These are phyloP conservation scores for Phylloscopus whistleri DNA, from an alignment of 2,113 vertebrate genomes.

Conservation along the genomic window DNA sequence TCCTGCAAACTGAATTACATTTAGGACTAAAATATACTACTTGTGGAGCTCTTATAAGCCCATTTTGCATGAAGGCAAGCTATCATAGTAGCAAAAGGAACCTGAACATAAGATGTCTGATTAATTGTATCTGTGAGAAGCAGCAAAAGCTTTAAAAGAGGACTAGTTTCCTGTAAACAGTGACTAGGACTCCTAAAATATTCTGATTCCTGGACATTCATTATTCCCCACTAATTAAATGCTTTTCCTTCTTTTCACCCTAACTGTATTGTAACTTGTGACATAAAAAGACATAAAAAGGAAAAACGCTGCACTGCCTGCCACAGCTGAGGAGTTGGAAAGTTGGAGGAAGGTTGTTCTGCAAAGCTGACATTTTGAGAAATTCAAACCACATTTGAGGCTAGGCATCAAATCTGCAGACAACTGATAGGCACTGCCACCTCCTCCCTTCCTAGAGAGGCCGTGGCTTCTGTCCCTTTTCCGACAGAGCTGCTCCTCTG, in stretches of 20 bases:
- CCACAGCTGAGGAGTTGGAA: not conserved
- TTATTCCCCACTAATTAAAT: not conserved
- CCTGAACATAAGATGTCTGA: not conserved
- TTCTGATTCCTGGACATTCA: not conserved
- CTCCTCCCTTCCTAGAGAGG: not conserved
- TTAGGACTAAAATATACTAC: not conserved
- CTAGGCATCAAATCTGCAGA: not conserved
- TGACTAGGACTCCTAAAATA: not conserved
- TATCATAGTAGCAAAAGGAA: not conserved
- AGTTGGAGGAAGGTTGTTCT: not conserved
- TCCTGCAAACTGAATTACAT: not conserved
- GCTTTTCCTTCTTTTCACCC: not conserved
- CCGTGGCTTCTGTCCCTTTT: not conserved
- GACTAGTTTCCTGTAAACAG: not conserved
- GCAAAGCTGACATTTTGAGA: not conserved
- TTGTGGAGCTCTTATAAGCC: not conserved
- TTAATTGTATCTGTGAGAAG: not conserved
- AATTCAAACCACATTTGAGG: not conserved
- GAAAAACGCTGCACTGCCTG: not conserved
- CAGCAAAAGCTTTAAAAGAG: not conserved
- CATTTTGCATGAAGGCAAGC: not conserved
- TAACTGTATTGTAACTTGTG: not conserved
- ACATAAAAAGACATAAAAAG: not conserved
- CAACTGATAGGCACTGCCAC: not conserved
- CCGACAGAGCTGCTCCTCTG: not conserved